Evolutionary conservation across 2,797 vertebrate genomes (phyloP), one percentile per base, ranked within the genome.

Genomic region (Scarus forsteni): DNA sequence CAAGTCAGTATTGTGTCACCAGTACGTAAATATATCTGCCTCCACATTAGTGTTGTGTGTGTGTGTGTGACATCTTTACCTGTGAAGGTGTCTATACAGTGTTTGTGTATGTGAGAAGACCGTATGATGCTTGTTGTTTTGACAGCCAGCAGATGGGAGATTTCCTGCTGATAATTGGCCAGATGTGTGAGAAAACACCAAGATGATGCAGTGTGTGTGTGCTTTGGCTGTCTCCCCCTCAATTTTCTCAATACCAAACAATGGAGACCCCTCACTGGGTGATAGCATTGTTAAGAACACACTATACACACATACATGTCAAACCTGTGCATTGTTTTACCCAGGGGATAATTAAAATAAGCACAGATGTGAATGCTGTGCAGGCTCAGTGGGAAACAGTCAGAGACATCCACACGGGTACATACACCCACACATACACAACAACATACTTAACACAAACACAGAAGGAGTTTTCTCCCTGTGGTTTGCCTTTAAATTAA

Each of bases 121-220:
- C 49, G 51, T 6, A 45, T 72, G 67, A 79, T 56, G 77, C 16
- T 10, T 76, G 53, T 61, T 82, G 76, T 80, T 86, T 84, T 87
- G 86, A 86, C 86, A 83, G 80, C 63, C 70, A 56, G 77, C 86
- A 88, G 85, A 87, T 81, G 84, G 62, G 56, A 80, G 40, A 43
- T 45, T 62, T 83, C 69, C 71, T 73, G 53, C 60, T 73, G 66
- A 67, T 88, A 85, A 85, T 81, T 82, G 74, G 78, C 77, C 80
- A 70, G 75, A 78, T 83, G 85, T 85, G 73, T 66, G 46, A 27
- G 46, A 82, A 44, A 42, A 7, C 48, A 56, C 45, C 53, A 48
- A 15, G 13, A 27, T 44, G 34, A 60, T 39, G 51, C 34, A 55
- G 43, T 27, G 27, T 27, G 27, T 39, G 12, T 54, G 49, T 60